Percentiles rank a stretch among this genome's conserved stretches.
These are phyloP conservation scores for Threskiornis aethiopicus DNA, from an alignment of 2,797 vertebrate species.

Conservation along the genomic window DNA sequence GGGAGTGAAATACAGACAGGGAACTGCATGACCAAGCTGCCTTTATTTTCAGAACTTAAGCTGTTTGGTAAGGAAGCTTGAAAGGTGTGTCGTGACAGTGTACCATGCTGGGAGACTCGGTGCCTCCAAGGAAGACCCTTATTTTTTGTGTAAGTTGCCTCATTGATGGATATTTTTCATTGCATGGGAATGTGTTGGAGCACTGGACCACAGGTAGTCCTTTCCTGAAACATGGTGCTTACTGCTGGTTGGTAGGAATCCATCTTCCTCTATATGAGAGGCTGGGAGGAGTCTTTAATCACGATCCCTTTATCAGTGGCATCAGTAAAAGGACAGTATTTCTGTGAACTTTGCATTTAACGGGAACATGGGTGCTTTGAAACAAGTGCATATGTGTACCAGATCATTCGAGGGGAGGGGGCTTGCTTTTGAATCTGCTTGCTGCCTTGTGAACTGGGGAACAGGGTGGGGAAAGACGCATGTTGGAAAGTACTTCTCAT, in stretches of 20 bases:
- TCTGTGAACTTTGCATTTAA: neutral
- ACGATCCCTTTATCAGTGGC: neutral
- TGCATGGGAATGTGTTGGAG: neutral
- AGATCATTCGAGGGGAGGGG: neutral
- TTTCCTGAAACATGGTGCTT: neutral
- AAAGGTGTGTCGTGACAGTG: neutral
- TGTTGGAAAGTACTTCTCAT: slow-evolving; percentile 38
- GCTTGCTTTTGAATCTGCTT: slow-evolving; percentile 5
- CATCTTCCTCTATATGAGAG: neutral
- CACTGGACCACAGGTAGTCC: neutral
- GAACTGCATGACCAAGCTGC: neutral
- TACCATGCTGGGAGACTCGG: neutral
- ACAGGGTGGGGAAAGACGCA: slow-evolving; percentile 22
- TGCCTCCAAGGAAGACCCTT: neutral
- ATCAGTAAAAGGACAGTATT: neutral
- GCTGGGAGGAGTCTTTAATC: neutral
- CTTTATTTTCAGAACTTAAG: neutral
- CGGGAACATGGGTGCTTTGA: neutral
- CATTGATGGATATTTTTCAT: neutral
- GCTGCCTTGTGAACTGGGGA: slow-evolving; percentile 25
- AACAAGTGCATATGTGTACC: neutral
- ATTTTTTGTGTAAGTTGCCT: neutral
- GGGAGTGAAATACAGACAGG: neutral
- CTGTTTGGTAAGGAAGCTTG: neutral
- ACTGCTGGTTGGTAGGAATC: neutral